Evolutionary conservation across 2,113 vertebrate genomes (phyloP).

Genomic region (Sterrhoptilus dennistouni): DNA sequence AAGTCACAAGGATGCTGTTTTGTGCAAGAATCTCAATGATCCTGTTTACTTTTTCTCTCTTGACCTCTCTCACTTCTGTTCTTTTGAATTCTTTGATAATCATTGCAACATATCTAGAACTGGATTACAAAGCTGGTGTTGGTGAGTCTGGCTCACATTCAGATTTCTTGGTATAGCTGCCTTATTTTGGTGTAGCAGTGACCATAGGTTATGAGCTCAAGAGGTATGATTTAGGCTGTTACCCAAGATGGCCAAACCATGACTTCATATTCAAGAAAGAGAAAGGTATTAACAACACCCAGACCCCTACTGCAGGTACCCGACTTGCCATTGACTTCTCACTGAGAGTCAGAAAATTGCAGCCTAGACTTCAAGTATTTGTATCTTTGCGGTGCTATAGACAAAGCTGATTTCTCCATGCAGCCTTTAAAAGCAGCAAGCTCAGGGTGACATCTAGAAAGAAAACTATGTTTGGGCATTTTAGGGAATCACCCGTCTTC

Average conservation of each 20-base stretch:
- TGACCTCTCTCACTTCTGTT: neutral
- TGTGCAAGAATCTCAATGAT: neutral
- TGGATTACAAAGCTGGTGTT: neutral
- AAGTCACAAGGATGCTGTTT: neutral
- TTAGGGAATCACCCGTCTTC: neutral
- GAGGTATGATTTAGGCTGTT: neutral
- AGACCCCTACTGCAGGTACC: too few species aligned
- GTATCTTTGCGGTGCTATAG: neutral
- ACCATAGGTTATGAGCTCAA: neutral
- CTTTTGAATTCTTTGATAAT: neutral
- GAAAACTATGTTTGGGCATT: neutral
- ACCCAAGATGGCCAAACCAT: neutral
- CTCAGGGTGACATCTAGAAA: neutral
- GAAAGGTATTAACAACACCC: neutral
- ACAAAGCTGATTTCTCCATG: neutral
- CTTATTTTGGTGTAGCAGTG: neutral
- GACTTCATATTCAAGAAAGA: neutral
- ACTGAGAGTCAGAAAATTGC: neutral
- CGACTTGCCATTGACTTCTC: neutral
- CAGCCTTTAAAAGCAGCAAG: neutral
- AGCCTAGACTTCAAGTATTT: neutral
- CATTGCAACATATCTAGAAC: neutral
- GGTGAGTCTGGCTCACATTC: neutral
- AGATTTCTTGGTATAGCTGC: neutral
- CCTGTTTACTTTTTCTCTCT: neutral